Evolutionary conservation across 2,888 invertebrate genomes (phyloP), one percentile per base, ranked within the genome.

Genomic region (Teinopalpus imperialis): DNA sequence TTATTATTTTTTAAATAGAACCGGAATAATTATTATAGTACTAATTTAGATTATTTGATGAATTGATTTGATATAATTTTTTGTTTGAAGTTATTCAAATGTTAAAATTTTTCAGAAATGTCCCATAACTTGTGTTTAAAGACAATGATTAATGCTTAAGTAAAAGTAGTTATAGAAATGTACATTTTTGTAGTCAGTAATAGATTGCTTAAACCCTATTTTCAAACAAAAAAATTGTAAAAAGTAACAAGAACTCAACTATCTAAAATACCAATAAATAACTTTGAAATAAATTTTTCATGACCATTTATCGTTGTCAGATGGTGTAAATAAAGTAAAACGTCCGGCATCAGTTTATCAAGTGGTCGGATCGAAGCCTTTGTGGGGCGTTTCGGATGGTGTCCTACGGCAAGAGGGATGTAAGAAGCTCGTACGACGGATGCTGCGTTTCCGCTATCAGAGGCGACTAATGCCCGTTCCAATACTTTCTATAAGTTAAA

Each of bases 301-400:
- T 56, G 51, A 48, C 51, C 50, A 42, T 52, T 51, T 53, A 40
- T 35, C 46, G 43, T 48, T 52, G 52, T 57, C 45, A 51, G 44
- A 46, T 49, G 64, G 57, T 63, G 61, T 58, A 61, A 76, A 76
- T 74, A 70, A 71, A 74, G 74, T 72, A 68, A 66, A 69, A 66
- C 66, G 70, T 74, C 74, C 73, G 70, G 66, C 61, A 66, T 67
- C 73, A 72, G 76, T 75, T 73, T 73, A 75, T 80, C 74, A 74
- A 61, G 67, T 64, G 65, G 59, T 58, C 62, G 65, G 62, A 48
- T 39, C 47, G 56, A 59, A 58, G 63, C 65, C 65, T 70, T 61
- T 74, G 67, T 71, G 71, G 73, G 72, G 71, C 74, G 73, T 78
- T 76, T 75, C 64, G 62, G 66, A 63, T 53, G 58, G 61, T 73